Evolutionary conservation across 2,113 vertebrate species (phyloP), one percentile per base, ranked within the genome.

Genomic region (Chloroceryle aenea): DNA sequence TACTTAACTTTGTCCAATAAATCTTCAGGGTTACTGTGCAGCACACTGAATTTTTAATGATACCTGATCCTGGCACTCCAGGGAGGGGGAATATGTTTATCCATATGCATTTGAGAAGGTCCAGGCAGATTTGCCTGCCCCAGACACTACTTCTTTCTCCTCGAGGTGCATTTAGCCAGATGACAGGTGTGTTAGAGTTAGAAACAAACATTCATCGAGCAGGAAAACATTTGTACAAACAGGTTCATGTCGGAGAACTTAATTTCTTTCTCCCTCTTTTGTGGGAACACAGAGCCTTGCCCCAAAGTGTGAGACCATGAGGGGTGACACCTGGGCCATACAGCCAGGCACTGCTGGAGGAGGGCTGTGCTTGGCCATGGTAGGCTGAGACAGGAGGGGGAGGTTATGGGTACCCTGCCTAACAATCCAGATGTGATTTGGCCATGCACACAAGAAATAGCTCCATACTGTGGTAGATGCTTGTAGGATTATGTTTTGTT

Each of bases 221-320:
- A 90, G 76, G 25, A 96, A 93, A 97, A 95, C 91, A 95, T 95
- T 96, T 93, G 48, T 62, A 83, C 80, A 95, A 73, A 88, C 88
- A 92, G 68, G 80, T 87, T 86, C 59, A 93, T 76, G 64, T 93
- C 80, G 25, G 48, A 96, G 84, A 34, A 73, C 53, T 90, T 68
- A 68, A 88, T 96, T 96, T 93, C 36, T 38, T 94, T 93, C 71
- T 88, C 75, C 10, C 21, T 67, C 45, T 73, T 92, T 69, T 58
- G 72, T 22, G 25, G 63, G 45, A 84, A 55, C 36, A 95, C 72
- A 85, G 72, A 85, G 45, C 62, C 63, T 87, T 77, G 53, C 47
- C 78, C 30, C 59, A 87, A 66, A 80, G 29, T 1, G 2, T 12
- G 66, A 87, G 89, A 47, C 68, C 56, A 34, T 0, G 1, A 21